Conservation (phyloP, 2,888 invertebrate species). For the Eudasyphora cyanicolor region DNA sequence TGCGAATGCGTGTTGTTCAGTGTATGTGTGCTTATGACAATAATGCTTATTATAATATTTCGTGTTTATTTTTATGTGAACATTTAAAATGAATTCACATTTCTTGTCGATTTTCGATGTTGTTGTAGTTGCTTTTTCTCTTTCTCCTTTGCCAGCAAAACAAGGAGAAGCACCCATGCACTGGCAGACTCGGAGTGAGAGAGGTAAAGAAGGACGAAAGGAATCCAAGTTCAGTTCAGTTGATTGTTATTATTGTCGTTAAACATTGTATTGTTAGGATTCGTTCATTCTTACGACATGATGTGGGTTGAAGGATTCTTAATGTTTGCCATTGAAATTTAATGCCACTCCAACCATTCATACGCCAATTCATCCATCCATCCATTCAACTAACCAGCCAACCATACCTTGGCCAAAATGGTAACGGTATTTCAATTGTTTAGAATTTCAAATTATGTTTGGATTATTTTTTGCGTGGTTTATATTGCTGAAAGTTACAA, state of each 20-base stretch:
- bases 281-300: conserved; percentile 37
- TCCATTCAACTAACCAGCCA: background rate
- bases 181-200: too few species aligned
- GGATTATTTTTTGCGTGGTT: background rate
- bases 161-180: background rate
- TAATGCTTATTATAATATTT: conserved; percentile 78
- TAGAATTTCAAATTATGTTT: conserved; percentile 40
- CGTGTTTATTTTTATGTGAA: conserved; percentile 68
- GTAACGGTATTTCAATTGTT: conserved; percentile 47
- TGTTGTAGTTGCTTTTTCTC: conserved; percentile 1
- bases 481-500: background rate
- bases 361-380: background rate
- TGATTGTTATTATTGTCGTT: conserved; percentile 65
- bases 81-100: conserved; percentile 30
- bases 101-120: conserved; percentile 45
- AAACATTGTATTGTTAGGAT: conserved; percentile 59
- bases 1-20: background rate
- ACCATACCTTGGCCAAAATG: conserved; percentile 11
- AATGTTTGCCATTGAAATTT: conserved; percentile 56
- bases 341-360: conserved; percentile 38
- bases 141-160: conserved; percentile 34
- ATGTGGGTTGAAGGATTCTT: conserved; percentile 62
- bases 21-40: conserved; percentile 73
- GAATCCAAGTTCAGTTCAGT: conserved; percentile 42
- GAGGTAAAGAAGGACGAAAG: background rate